Base-by-base conservation (phyloP, 2,888 invertebrate genomes). In the Leucoptera coffeella region DNA sequence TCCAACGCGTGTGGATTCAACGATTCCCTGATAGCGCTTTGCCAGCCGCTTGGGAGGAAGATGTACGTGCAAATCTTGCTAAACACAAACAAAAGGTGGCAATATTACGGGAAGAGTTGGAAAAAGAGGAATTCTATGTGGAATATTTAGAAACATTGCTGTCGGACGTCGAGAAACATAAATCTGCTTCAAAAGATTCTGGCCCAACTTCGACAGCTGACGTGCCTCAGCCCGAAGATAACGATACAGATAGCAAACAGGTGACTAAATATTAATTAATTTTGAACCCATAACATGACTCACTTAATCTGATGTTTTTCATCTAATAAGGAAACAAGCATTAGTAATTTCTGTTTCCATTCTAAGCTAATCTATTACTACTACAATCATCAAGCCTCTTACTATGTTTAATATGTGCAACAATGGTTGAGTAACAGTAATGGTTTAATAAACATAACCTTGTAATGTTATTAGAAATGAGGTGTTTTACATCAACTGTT, bases 41-140 rank as follows among this genome's bases (percentile, higher is more conserved):
- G 44, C 90, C 91, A 55, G 86, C 86, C 53, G 89, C 89, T 54
- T 90, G 89, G 90, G 90, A 90, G 60, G 89, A 88, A 69, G 89
- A 91, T 74, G 89, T 91, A 50, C 80, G 89, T 50, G 86, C 87
- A 40, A 90, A 90, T 73, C 77, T 92, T 44, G 80, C 84, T 47
- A 86, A 88, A 62, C 91, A 92, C 74, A 86, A 86, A 73, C 81
- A 85, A 57, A 87, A 86, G 75, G 88, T 90, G 36, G 73, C 77
- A 37, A 77, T 84, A 42, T 73, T 92, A 29, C 80, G 81, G 51
- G 87, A 88, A 52, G 90, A 91, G 59, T 71, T 92, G 36, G 88
- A 89, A 50, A 89, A 91, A 54, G 91, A 92, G 58, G 85, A 88
- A 48, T 84, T 89, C 46, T 91, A 91, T 48, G 90, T 91, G 8